Evolutionary conservation across 2,888 invertebrate species (phyloP).

Genomic region (Cosmorhoe ocellata): DNA sequence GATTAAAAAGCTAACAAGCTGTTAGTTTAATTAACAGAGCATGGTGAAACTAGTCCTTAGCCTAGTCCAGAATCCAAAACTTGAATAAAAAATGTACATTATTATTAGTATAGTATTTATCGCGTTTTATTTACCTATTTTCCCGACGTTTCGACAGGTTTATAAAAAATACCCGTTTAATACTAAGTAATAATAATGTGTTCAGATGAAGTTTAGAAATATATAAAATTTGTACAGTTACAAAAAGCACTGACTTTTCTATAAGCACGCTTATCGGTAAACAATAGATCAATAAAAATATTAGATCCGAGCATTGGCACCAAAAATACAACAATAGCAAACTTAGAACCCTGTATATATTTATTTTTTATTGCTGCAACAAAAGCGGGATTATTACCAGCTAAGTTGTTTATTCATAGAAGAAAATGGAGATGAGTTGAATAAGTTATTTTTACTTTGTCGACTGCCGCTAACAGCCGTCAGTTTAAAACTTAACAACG

Average conservation of each 20-base stretch:
- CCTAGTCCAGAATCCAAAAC: too few relatives aligned
- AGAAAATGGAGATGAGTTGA: conserved; percentile 1
- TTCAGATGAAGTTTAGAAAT: too few relatives aligned
- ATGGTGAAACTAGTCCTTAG: too few relatives aligned
- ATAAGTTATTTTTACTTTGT: conserved; percentile 11
- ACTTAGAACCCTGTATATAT: conserved; percentile 2
- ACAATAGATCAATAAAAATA: conserved; percentile 13
- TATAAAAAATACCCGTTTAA: too few relatives aligned
- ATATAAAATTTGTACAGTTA: background rate
- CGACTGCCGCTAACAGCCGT: conserved; percentile 17
- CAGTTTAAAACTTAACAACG: background rate
- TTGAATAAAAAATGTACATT: too few relatives aligned
- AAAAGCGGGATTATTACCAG: conserved; percentile 23
- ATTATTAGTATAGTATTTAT: too few relatives aligned
- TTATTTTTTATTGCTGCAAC: conserved; percentile 16
- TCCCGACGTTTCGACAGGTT: too few relatives aligned
- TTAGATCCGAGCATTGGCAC: conserved; percentile 5
- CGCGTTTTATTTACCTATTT: too few relatives aligned
- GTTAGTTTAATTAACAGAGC: too few relatives aligned
- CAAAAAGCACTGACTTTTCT: background rate
- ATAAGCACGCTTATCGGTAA: conserved; percentile 18
- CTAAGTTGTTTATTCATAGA: conserved; percentile 7
- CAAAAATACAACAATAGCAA: conserved; percentile 7
- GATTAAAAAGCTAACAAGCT: too few relatives aligned
- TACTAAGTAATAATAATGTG: too few relatives aligned